These are phyloP conservation scores for Arrhopalites spinosus DNA, from an alignment of 2,888 invertebrate species.

Conservation along the genomic window DNA sequence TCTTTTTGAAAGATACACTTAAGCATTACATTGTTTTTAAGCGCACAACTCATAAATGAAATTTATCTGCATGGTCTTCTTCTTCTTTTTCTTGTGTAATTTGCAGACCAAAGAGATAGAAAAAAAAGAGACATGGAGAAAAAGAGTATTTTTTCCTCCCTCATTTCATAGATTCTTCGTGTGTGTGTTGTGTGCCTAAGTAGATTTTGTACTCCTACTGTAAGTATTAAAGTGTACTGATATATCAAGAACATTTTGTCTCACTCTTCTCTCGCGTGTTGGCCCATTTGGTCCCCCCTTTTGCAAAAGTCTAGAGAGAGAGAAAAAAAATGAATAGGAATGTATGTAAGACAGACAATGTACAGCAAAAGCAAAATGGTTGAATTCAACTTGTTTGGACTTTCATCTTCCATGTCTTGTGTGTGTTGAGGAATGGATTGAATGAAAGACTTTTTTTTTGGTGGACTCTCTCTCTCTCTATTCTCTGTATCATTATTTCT, in stretches of 20 bases:
- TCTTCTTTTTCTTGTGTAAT: background rate
- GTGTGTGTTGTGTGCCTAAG: too few species aligned
- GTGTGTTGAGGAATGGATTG: background rate
- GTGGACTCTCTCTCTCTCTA: background rate
- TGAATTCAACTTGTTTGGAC: background rate
- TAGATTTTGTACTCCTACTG: too few species aligned
- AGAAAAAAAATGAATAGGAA: too few species aligned
- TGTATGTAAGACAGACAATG: too few species aligned
- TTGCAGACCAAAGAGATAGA: background rate
- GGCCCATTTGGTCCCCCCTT: too few species aligned
- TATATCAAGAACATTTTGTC: too few species aligned
- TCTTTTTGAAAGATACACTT: too few species aligned
- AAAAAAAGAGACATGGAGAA: background rate
- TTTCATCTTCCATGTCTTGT: background rate
- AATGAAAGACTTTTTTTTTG: background rate
- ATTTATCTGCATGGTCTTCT: background rate
- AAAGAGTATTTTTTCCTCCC: background rate
- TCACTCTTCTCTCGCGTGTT: too few species aligned
- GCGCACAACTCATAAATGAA: background rate
- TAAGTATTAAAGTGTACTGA: too few species aligned
- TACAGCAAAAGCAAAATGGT: too few species aligned
- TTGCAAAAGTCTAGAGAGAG: background rate
- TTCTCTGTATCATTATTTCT: constrained; percentile 23
- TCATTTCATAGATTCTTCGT: background rate
- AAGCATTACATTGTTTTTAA: background rate